Percentiles rank a stretch among this genome's conserved stretches.
Conservation (phyloP, 2,113 vertebrate genomes). For the Sphyrna mokarran region DNA sequence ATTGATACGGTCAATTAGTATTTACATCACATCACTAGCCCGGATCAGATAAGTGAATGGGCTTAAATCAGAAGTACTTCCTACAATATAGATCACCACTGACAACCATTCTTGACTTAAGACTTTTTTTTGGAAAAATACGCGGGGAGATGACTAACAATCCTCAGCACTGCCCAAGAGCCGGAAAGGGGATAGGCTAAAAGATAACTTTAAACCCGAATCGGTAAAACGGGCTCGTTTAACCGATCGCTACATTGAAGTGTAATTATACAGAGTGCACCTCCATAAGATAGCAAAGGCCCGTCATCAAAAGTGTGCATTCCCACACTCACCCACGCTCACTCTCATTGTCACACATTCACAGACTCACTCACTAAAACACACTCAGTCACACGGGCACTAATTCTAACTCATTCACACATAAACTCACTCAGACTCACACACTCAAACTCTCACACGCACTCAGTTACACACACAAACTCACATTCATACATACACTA, state of each 20-base stretch:
- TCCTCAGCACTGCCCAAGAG: not conserved
- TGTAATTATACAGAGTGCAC: constrained; percentile 61
- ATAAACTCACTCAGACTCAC: not conserved
- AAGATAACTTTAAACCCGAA: not conserved
- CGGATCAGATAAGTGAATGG: constrained; percentile 33
- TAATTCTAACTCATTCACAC: not conserved
- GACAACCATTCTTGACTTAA: not conserved
- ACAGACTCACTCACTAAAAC: not conserved
- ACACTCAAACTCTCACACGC: not conserved
- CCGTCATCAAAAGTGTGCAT: not conserved
- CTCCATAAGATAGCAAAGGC: not conserved
- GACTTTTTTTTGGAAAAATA: not conserved
- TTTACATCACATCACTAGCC: constrained; percentile 22
- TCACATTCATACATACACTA: not conserved
- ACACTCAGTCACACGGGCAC: not conserved
- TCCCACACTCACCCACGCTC: not conserved
- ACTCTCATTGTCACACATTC: not conserved
- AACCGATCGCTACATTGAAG: constrained; percentile 53
- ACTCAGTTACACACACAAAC: not conserved
- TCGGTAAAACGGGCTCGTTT: constrained; percentile 59
- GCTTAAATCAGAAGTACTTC: not conserved
- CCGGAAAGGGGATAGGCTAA: not conserved
- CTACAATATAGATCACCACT: constrained; percentile 20
- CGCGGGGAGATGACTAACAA: not conserved
- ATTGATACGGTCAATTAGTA: constrained; percentile 33